Percentiles rank a stretch among this genome's conserved stretches.
Evolutionary conservation across 2,797 vertebrate species (phyloP).

Genomic region (Trachops cirrhosus): DNA sequence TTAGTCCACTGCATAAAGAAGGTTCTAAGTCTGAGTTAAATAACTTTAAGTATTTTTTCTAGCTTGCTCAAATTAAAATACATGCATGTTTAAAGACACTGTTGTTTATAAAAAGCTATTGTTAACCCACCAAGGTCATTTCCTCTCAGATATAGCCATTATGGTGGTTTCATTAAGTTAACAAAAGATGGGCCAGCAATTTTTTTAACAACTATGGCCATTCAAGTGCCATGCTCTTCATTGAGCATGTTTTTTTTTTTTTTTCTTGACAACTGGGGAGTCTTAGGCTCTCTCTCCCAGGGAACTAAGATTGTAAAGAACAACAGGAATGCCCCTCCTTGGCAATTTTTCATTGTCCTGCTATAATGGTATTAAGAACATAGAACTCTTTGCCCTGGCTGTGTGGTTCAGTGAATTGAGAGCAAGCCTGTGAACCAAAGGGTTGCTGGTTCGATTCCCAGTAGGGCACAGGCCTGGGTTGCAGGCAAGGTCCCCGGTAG

Average conservation of each 20-base stretch:
- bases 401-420: no score
- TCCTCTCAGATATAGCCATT: neutral
- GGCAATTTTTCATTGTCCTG: neutral
- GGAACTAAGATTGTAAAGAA: neutral
- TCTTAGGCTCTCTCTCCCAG: neutral
- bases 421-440: no score
- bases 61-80: constrained; percentile 71
- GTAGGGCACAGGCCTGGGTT: no score
- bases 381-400: no score
- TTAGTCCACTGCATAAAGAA: constrained; percentile 73
- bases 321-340: neutral
- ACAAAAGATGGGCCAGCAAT: neutral
- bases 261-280: neutral
- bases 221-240: neutral
- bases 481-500: no score
- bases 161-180: constrained; percentile 30
- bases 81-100: constrained; percentile 46
- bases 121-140: constrained; percentile 57
- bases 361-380: neutral
- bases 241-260: neutral
- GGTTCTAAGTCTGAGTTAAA: constrained; percentile 79
- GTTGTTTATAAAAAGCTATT: constrained; percentile 41
- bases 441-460: no score
- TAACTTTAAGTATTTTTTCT: constrained; percentile 67
- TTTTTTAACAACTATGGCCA: neutral